These are phyloP conservation scores for Carlito syrichta DNA, from an alignment of 2,113 vertebrate species.

Conservation along the genomic window DNA sequence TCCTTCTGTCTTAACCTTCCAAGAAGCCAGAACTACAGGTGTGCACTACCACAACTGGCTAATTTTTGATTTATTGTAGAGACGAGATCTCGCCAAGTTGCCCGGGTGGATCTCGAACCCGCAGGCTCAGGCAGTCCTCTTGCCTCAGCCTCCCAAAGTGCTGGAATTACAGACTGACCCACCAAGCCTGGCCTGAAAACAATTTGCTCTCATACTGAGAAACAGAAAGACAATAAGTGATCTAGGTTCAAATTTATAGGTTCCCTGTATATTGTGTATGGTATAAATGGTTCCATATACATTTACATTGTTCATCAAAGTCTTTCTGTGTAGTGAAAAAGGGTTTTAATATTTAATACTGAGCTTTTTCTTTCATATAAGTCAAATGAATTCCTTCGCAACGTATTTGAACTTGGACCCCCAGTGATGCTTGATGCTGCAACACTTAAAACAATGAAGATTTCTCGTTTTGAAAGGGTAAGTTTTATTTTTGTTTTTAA, in stretches of 20 bases:
- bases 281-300: too few species aligned
- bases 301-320: not conserved
- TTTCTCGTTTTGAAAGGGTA: constrained; percentile 96
- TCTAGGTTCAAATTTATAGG: not conserved
- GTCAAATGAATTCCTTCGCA: constrained; percentile 97
- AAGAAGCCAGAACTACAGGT: too few species aligned
- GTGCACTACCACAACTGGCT: too few species aligned
- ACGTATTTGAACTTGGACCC: constrained; percentile 97
- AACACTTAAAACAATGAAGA: constrained; percentile 95
- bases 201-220: not conserved
- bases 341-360: not conserved
- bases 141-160: too few species aligned
- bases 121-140: too few species aligned
- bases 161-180: too few species aligned
- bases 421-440: constrained; percentile 93
- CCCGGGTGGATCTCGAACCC: too few species aligned
- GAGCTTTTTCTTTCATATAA: constrained; percentile 69
- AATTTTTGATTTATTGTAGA: too few species aligned
- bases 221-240: not conserved
- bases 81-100: too few species aligned
- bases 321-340: not conserved
- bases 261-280: too few species aligned
- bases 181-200: too few species aligned
- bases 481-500: constrained; percentile 49
- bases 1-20: too few species aligned